Evolutionary conservation across 2,113 vertebrate species (phyloP), one percentile per base, ranked within the genome.

Genomic region (Mesoclemmys tuberculata): DNA sequence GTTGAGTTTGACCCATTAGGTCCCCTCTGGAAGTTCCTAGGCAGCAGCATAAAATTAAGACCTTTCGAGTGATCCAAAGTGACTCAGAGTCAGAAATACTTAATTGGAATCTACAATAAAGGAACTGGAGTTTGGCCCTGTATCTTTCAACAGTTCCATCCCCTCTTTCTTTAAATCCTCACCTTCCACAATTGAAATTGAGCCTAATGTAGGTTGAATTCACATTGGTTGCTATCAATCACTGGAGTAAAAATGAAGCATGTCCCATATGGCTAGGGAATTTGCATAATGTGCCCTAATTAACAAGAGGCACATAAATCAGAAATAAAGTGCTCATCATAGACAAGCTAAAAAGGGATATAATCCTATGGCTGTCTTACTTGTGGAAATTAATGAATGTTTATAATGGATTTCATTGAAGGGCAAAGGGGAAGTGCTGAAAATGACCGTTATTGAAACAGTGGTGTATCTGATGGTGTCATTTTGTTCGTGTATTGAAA

Each of bases 401-500:
- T 26, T 8, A 19, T 6, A 31, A 11, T 79, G 21, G 48, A 10
- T 55, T 1, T 61, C 51, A 4, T 3, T 1, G 21, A 56, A 19
- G 81, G 88, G 87, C 87, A 7, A 87, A 79, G 80, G 84, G 84
- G 58, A 26, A 2, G 0, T 10, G 0, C 29, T 51, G 71, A 51
- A 8, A 0, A 0, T 2, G 81, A 24, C 61, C 85, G 5, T 5
- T 14, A 5, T 6, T 35, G 54, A 2, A 24, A 3, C 12, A 0
- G 79, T 0, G 27, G 21, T 8, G 41, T 54, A 51, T 82, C 77
- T 16, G 22, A 4, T 24, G 35, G 54, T 14, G 16, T 2, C 81
- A 1, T 0, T 44, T 84, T 29, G 21, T 4, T 55, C 85, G 0
- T 0, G 1, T 10, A 2, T 19, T 4, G 49, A 51, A n/a, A 68